Evolutionary conservation across 2,888 invertebrate species (phyloP), one percentile per base, ranked within the genome.

Genomic region (Aromia moschata): DNA sequence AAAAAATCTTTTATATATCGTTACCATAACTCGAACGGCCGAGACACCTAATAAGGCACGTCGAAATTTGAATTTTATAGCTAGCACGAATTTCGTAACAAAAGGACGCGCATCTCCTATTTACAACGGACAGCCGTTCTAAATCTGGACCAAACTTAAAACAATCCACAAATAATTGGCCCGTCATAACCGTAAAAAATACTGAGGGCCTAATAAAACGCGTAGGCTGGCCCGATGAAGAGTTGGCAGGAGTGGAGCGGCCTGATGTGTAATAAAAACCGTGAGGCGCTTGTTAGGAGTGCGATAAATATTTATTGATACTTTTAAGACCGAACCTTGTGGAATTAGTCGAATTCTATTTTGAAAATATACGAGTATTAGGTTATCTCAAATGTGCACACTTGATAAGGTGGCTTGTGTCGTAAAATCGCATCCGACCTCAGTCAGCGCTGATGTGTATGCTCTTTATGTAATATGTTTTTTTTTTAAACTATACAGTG

Each of bases 31-130:
- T 18, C 31, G 46, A 46, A 55, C 41, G 37, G 44, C 38, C 31
- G 31, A 38, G 25, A n/a, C n/a, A 38, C 43, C 33, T 53, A 53
- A 53, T 53, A 53, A 53, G 53, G 44, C 53, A 33, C 44, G 36
- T 53, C 44, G 43, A 43, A 43, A 53, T 53, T 53, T 53, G 44
- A 43, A 53, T 53, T 53, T 53, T 53, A 53, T 53, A 33, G 20
- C 14, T 14, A 20, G 43, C 15, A 53, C 14, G 12, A 30, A 51
- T 51, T 51, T 37, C 30, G 38, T 11, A 53, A 44, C 53, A 43
- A 44, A 44, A 53, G 44, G 36, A 44, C 33, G 43, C 47, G 11
- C 12, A 25, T 15, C 37, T 36, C 20, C 41, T 41, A 37, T 53
- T 44, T 44, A 43, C 44, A 36, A 18, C 53, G 18, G 53, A 36